Percentiles rank a stretch among this genome's conserved stretches.
These are phyloP conservation scores for Tuberolachnus salignus DNA, from an alignment of 2,888 invertebrate species.

Conservation along the genomic window DNA sequence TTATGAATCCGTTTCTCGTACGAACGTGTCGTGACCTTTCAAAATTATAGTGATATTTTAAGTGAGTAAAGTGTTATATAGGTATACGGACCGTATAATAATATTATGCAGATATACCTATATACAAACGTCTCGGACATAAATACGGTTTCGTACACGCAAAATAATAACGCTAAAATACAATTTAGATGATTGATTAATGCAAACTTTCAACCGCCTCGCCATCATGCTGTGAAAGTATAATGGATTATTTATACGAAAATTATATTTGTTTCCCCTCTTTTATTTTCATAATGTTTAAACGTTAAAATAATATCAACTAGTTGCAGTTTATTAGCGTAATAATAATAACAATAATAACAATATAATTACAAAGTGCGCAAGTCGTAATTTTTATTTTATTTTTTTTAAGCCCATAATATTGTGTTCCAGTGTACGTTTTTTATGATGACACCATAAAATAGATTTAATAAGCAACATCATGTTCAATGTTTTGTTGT, in stretches of 20 bases:
- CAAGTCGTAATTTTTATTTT: no score
- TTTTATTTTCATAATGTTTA: no score
- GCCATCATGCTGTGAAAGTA: not conserved
- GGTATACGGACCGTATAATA: not conserved
- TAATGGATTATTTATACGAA: not conserved
- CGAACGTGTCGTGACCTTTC: slow-evolving; percentile 29
- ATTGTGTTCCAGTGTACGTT: no score
- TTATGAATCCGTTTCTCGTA: not conserved
- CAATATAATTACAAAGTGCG: no score
- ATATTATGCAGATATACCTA: not conserved
- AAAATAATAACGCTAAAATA: slow-evolving; percentile 34
- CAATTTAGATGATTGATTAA: slow-evolving; percentile 37
- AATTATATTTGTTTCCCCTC: not conserved
- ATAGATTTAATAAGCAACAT: no score
- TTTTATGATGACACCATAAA: no score
- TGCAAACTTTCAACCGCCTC: not conserved
- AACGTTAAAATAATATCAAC: no score
- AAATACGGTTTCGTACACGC: not conserved
- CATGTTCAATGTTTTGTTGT: no score
- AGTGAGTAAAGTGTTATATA: not conserved
- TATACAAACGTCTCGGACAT: not conserved
- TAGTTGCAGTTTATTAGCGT: no score
- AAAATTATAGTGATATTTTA: slow-evolving; percentile 4
- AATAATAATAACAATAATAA: no score
- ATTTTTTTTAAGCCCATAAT: no score